A percentile compares a stretch with the other conserved stretches of the same genome.
These are phyloP conservation scores for Hypothenemus hampei DNA, from an alignment of 1,140 invertebrate genomes.

Conservation along the genomic window DNA sequence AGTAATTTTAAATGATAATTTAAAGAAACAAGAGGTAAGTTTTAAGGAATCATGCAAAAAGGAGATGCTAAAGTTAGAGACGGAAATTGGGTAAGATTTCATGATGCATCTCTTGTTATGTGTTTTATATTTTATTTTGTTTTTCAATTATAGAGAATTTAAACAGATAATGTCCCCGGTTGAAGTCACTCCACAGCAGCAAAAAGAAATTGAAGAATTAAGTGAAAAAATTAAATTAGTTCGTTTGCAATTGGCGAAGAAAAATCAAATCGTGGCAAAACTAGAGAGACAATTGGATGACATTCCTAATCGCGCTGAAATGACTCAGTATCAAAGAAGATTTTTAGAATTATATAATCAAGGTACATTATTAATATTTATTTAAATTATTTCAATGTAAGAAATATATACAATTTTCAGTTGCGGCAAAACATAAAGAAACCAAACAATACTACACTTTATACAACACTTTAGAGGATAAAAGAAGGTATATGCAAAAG, in stretches of 20 bases:
- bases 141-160: conserved; percentile 46
- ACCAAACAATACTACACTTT: conserved; percentile 96
- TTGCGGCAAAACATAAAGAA: conserved; percentile 90
- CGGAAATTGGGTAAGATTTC: conserved; percentile 52
- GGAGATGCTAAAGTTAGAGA: conserved; percentile 57
- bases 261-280: conserved; percentile 75
- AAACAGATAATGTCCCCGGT: conserved; percentile 45
- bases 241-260: conserved; percentile 66
- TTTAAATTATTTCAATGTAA: not conserved
- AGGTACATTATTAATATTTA: conserved; percentile 52
- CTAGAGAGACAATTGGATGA: conserved; percentile 81
- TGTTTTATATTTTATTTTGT: conserved; percentile 5
- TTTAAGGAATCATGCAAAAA: conserved; percentile 72
- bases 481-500: conserved; percentile 84
- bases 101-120: not conserved
- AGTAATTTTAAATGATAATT: conserved; percentile 64
- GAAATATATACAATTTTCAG: conserved; percentile 50
- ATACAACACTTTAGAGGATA: conserved; percentile 94
- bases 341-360: conserved; percentile 97
- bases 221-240: conserved; percentile 53
- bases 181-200: conserved; percentile 45
- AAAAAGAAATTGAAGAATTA: conserved; percentile 54
- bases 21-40: conserved; percentile 67
- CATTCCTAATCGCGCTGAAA: conserved; percentile 84
- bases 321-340: conserved; percentile 90